A percentile compares a stretch with the other conserved stretches of the same genome.
Evolutionary conservation across 2,797 vertebrate species (phyloP).

Genomic region (Linurgus olivaceus): DNA sequence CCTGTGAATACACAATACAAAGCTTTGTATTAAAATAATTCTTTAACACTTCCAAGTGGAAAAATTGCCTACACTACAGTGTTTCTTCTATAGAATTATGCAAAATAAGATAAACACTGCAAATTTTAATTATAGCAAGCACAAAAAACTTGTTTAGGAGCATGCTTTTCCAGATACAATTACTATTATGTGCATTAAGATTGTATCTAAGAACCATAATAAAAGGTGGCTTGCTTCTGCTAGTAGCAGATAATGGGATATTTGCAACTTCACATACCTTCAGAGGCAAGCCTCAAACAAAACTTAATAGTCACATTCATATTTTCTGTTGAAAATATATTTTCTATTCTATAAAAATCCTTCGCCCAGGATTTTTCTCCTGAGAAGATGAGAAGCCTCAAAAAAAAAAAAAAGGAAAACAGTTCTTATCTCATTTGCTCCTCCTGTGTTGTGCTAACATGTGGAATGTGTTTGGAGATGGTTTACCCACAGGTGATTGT

Average conservation of each 20-base stretch:
- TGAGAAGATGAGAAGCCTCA: background rate
- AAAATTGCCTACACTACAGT: background rate
- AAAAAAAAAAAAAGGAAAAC: background rate
- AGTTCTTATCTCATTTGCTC: background rate
- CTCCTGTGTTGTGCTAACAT: background rate
- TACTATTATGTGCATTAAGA: background rate
- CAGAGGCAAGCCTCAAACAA: background rate
- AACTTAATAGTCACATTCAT: background rate
- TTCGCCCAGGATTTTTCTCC: background rate
- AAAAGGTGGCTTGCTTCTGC: background rate
- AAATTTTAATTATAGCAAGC: background rate
- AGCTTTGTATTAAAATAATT: background rate
- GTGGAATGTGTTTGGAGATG: background rate
- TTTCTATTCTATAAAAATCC: background rate
- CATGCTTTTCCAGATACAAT: background rate
- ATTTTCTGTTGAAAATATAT: background rate
- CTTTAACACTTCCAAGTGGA: background rate
- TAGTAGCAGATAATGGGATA: background rate
- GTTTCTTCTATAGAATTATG: background rate
- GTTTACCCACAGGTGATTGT: background rate
- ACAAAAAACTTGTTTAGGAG: background rate
- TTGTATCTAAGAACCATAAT: background rate
- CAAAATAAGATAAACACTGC: background rate
- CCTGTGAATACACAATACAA: background rate
- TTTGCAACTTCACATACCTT: background rate